Evolutionary conservation across 2,888 invertebrate species (phyloP), one percentile per base, ranked within the genome.

Genomic region (Ornithoptera alexandrae): DNA sequence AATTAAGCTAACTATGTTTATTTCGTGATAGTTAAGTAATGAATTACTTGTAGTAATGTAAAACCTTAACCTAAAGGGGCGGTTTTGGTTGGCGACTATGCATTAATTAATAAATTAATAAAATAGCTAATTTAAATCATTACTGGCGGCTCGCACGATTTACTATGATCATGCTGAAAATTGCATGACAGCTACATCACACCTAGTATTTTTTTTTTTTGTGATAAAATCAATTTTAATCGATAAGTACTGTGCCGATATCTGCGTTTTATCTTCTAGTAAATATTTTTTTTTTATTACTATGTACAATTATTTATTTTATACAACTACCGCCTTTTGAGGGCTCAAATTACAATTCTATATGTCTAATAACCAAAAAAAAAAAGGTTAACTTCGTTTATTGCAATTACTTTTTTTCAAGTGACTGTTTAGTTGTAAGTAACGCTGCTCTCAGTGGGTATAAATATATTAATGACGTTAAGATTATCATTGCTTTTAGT

Each of bases 21-120:
- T 90, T 91, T 90, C 89, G 88, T 89, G 88, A 89, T 91, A 91
- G 88, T 84, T 90, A 89, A 87, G 89, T 83, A 84, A 87, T 81
- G 71, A 74, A 79, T 79, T 81, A 84, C 84, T 83, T 87, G 82
- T 89, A 89, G 86, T 86, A 81, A 84, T 86, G 84, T 85, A 78
- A 81, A 81, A 79, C 76, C 77, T 75, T 79, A 82, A 86, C 81
- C 80, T 82, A 79, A 81, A 79, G 83, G 85, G 84, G 85, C 86
- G 86, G 85, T 86, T 86, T 87, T 79, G 82, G 87, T 87, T 86
- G 79, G 81, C 86, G 85, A 82, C 81, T 82, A 83, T 81, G 77
- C 70, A 68, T 75, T 77, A 76, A 73, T 75, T 78, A 76, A 75
- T 76, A 68, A 74, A 74, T 75, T 74, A 70, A 73, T 71, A 39